Evolutionary conservation across 2,113 vertebrate species (phyloP), one percentile per base, ranked within the genome.

Genomic region (Nymphicus hollandicus): DNA sequence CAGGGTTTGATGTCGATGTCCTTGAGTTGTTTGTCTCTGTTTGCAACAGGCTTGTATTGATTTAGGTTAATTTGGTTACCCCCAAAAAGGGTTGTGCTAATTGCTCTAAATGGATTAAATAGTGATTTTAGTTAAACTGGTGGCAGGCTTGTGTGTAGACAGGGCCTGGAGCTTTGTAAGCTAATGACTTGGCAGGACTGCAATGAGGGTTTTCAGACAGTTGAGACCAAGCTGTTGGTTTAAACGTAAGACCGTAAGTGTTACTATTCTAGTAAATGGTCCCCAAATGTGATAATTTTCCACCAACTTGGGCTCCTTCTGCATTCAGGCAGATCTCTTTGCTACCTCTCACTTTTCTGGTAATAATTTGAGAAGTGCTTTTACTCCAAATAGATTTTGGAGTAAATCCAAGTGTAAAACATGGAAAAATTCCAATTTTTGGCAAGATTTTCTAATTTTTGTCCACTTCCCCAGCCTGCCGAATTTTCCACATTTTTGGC

Each of bases 51-150:
- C 87, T 92, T 63, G 91, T 58, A 95, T 80, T 91, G 94, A 95
- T 91, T 97, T 80, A 95, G 63, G 61, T 82, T 96, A 95, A 97
- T 97, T 95, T 88, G 79, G 89, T 96, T 96, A 93, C 31, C 64
- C 37, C 64, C 37, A 1, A 77, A 92, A 85, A 85, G 17, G 81
- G 58, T 96, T 95, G 95, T 88, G 89, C 78, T 96, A 91, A 97
- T 97, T 96, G 91, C 94, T 93, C 78, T 95, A 97, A 96, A 87
- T 80, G 46, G 81, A 97, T 97, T 97, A 97, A 95, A 92, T 53
- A 85, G 78, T 58, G 84, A 95, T 96, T 93, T 96, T 87, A 91
- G 91, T 93, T 95, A 77, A 94, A 94, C 83, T 65, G 95, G 63
- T 89, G 87, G 87, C 93, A 89, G 95, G 74, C 60, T 69, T 72